Conservation (phyloP, 1,140 invertebrate species). For the Meteorus sp. region DNA sequence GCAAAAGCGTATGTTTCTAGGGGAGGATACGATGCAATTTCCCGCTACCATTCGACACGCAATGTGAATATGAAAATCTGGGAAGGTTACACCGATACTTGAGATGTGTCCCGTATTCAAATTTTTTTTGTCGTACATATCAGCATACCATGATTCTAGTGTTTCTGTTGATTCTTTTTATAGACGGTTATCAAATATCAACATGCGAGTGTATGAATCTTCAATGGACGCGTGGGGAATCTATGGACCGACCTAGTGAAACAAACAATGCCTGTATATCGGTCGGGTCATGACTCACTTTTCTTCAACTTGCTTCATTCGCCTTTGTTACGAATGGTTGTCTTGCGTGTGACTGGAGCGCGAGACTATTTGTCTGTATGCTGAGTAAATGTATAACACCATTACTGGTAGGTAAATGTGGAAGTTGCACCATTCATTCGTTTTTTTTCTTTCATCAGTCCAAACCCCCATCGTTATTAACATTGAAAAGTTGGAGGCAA, state of each 20-base stretch:
- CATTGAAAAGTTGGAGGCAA: too few species aligned
- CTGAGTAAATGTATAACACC: too few species aligned
- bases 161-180: neutral
- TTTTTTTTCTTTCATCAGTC: too few species aligned
- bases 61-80: too few species aligned
- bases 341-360: slow-evolving; percentile 12
- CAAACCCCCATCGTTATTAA: too few species aligned
- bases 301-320: slow-evolving; percentile 13
- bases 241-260: slow-evolving; percentile 5
- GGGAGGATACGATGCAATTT: too few species aligned
- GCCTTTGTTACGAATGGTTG: slow-evolving; percentile 9
- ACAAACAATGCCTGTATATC: slow-evolving; percentile 12
- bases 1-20: too few species aligned
- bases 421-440: too few species aligned
- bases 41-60: neutral
- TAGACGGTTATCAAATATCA: neutral
- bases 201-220: neutral
- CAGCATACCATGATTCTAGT: neutral
- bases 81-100: neutral
- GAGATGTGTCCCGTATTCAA: neutral
- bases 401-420: too few species aligned
- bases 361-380: too few species aligned
- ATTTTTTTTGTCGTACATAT: too few species aligned
- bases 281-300: slow-evolving; percentile 22
- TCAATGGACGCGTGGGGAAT: neutral